A percentile compares a stretch with the other conserved stretches of the same genome.
Conservation (phyloP, 2,113 vertebrate species). For the Anhinga rufa region DNA sequence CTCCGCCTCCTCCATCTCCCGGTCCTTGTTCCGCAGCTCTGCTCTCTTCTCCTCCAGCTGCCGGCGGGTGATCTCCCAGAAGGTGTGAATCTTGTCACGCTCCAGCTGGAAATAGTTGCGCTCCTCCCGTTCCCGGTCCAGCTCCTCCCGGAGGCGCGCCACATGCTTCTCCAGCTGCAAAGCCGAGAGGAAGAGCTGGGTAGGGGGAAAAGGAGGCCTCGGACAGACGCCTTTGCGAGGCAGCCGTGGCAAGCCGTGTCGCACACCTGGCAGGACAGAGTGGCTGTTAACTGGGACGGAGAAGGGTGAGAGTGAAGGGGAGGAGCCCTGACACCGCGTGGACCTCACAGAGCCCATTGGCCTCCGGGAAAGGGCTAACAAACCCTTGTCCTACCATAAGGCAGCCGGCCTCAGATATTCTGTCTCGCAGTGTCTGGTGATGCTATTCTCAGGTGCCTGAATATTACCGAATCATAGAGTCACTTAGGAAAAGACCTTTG, state of each 20-base stretch:
- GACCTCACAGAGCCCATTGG: background rate
- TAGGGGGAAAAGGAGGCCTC: background rate
- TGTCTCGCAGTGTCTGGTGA: background rate
- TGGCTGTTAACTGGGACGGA: background rate
- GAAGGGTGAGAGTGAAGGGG: background rate
- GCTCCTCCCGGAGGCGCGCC: conserved; percentile 77
- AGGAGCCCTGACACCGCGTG: too few species aligned
- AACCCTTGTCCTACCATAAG: background rate
- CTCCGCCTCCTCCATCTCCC: conserved; percentile 85
- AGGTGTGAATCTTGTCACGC: conserved; percentile 83
- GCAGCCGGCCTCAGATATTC: background rate
- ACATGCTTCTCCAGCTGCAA: conserved; percentile 85
- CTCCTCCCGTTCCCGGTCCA: conserved; percentile 88
- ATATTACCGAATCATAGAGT: background rate
- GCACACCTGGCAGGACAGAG: background rate
- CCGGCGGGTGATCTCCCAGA: conserved; percentile 83
- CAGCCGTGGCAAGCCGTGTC: rapidly evolving
- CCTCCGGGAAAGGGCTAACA: background rate
- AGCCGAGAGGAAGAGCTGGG: background rate
- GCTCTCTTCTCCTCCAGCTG: conserved; percentile 84
- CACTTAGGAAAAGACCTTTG: background rate
- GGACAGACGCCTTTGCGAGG: background rate
- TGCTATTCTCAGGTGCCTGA: background rate
- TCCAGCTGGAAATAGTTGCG: conserved; percentile 93
- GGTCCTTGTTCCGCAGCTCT: conserved; percentile 78